Conservation (phyloP, 2,888 invertebrate species). For the Chrysolina americana region DNA sequence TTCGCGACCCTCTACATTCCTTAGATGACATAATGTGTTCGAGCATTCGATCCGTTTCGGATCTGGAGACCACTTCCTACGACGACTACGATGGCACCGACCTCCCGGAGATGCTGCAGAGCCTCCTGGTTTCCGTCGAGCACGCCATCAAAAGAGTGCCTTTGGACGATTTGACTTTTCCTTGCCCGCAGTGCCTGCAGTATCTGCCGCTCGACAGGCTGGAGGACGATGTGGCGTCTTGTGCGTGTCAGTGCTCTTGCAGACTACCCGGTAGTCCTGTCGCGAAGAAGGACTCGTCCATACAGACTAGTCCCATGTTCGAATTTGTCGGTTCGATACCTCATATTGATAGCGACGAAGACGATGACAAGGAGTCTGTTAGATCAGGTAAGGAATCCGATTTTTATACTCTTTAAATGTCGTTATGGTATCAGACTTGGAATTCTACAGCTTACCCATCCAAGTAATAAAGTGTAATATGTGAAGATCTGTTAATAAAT, state of each 20-base stretch:
- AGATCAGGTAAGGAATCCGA: slow-evolving; percentile 63
- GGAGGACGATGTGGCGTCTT: slow-evolving; percentile 60
- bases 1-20: slow-evolving; percentile 59
- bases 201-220: slow-evolving; percentile 67
- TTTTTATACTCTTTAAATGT: not conserved
- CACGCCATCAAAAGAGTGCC: slow-evolving; percentile 77
- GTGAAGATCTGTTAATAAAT: too few relatives aligned
- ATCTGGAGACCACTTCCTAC: slow-evolving; percentile 63
- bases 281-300: slow-evolving; percentile 68
- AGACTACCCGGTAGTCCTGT: slow-evolving; percentile 61
- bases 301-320: slow-evolving; percentile 74
- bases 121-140: slow-evolving; percentile 78
- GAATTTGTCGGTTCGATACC: slow-evolving; percentile 79
- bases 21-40: slow-evolving; percentile 67
- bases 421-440: too few relatives aligned
- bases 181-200: slow-evolving; percentile 71
- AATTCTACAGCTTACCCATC: too few relatives aligned
- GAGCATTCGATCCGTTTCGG: slow-evolving; percentile 61
- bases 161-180: slow-evolving; percentile 77
- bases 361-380: slow-evolving; percentile 69
- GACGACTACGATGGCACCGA: slow-evolving; percentile 70
- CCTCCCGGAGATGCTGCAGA: slow-evolving; percentile 77
- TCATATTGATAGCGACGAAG: slow-evolving; percentile 82
- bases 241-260: slow-evolving; percentile 68
- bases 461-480: too few relatives aligned